These are phyloP conservation scores for Leptosomus discolor DNA, from an alignment of 2,113 vertebrate species.

Conservation along the genomic window DNA sequence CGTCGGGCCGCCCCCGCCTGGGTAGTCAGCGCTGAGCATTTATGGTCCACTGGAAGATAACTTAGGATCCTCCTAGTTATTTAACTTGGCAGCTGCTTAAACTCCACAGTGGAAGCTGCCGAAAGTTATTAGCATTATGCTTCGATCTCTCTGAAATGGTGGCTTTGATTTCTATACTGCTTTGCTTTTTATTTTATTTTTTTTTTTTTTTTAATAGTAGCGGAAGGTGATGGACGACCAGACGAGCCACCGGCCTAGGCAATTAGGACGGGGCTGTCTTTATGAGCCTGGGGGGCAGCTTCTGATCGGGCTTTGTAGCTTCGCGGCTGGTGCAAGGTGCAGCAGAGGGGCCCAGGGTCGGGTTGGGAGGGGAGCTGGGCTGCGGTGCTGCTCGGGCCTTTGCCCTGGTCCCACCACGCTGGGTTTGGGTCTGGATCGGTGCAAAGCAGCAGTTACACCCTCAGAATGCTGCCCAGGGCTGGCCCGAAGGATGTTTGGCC, in stretches of 20 bases:
- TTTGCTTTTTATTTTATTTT: background rate
- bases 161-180: constrained; percentile 4
- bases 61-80: constrained; percentile 61
- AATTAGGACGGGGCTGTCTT: background rate
- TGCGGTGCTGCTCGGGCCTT: rapidly evolving
- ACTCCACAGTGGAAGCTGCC: constrained; percentile 67
- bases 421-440: background rate
- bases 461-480: background rate
- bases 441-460: rapidly evolving
- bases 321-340: background rate
- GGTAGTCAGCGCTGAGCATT: background rate
- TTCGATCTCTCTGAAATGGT: background rate
- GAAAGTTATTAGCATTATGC: constrained; percentile 59
- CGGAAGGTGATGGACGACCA: background rate
- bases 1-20: background rate
- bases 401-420: background rate
- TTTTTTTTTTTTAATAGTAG: background rate
- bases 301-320: background rate
- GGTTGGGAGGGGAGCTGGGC: background rate
- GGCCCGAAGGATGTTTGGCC: background rate
- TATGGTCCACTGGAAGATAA: constrained; percentile 44
- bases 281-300: background rate
- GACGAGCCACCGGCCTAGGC: background rate
- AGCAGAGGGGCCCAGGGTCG: rapidly evolving
- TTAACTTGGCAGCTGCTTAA: constrained; percentile 73